These are phyloP conservation scores for Glaucomys volans DNA, from an alignment of 2,113 vertebrate species.

Conservation along the genomic window DNA sequence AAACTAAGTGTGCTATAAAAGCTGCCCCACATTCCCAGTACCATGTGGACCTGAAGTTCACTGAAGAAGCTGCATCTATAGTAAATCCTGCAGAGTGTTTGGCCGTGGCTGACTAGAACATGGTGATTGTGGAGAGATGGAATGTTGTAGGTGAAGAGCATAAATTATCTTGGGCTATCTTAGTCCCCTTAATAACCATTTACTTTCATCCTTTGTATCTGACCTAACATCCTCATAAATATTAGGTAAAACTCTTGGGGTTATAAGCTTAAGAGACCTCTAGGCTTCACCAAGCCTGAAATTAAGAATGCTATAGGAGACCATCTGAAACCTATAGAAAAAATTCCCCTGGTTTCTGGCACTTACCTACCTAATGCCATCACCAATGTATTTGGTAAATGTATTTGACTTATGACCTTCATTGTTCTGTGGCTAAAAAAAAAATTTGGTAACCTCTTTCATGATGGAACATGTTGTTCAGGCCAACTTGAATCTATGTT, in stretches of 20 bases:
- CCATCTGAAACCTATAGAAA: background rate
- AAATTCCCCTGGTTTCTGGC: background rate
- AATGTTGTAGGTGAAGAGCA: background rate
- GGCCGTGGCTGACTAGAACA: background rate
- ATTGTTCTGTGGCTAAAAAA: background rate
- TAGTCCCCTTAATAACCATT: too few relatives aligned
- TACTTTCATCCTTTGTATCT: background rate
- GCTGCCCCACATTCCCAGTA: too few relatives aligned
- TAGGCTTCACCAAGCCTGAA: background rate
- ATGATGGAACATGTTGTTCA: background rate
- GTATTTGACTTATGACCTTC: background rate
- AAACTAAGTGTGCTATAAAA: background rate
- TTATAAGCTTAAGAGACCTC: background rate
- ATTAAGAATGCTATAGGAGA: background rate
- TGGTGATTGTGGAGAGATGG: background rate
- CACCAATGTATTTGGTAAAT: background rate
- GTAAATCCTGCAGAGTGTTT: background rate
- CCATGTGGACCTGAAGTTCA: background rate
- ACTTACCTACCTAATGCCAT: too few relatives aligned
- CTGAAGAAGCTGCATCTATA: background rate
- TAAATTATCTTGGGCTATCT: background rate
- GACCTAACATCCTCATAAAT: background rate
- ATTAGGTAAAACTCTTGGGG: background rate
- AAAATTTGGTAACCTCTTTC: background rate
- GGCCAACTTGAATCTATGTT: background rate